Evolutionary conservation across 2,797 vertebrate species (phyloP), one percentile per base, ranked within the genome.

Genomic region (Lepilemur ruficaudatus): DNA sequence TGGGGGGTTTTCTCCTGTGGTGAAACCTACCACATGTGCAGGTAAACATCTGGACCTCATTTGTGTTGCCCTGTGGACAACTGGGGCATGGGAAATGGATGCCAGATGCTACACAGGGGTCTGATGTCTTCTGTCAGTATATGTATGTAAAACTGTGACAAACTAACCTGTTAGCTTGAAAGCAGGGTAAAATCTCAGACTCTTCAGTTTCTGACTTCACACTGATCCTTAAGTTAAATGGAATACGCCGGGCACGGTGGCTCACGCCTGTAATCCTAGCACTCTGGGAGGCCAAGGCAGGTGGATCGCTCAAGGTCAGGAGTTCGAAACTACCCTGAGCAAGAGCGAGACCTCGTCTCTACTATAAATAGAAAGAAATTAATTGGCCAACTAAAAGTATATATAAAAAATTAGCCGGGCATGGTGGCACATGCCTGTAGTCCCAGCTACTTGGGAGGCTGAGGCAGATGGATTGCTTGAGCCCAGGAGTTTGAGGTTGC

Each of bases 201-300:
- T 46, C 35, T 80, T 94, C 65, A 55, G 23, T 76, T 95, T 61
- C 38, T 94, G 50, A 85, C 72, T 91, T 93, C 73, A 61, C 59
- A 80, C 9, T 89, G 72, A 93, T 89, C 59, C 72, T 89, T 73
- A 91, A 91, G 69, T 92, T 92, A 89, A 93, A 89, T 69, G 25
- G 11, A 85, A 89, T 38, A 89, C 38, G 38, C 38, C 38, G 38
- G 38, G 38, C 38, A 38, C 38, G 38, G 38, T 38, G 38, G 38
- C 38, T 38, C 38, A 38, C 38, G 38, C 38, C 38, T 38, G 38
- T 38, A 38, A 38, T 38, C 38, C 38, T 38, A 38, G 38, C 38
- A 38, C 38, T 38, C 38, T 38, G 38, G 38, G 38, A 38, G 38
- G 38, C 38, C 38, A 4, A 38, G 38, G 38, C 38, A 38, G 38